phyloP scores from a whole-genome alignment of 2,797 vertebrate species.

The Aselliscus stoliczkanus region DNA sequence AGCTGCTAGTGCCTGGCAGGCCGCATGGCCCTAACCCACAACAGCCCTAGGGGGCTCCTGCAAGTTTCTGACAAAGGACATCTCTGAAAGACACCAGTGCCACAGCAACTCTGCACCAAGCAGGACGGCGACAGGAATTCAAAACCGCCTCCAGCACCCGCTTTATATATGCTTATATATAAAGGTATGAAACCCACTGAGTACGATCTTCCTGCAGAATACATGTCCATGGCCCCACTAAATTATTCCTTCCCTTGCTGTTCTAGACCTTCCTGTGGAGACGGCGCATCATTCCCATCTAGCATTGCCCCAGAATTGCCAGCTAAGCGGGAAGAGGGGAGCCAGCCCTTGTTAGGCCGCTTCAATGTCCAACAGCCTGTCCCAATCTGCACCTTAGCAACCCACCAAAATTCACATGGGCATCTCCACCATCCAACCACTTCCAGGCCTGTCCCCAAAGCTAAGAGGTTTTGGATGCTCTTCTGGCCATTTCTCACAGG shows the following conservation, averaged over 20 bases:
- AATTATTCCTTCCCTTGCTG: neutral
- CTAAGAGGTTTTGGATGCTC: neutral
- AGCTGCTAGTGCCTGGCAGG: neutral
- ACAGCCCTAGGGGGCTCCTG: neutral
- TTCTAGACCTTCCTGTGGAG: neutral
- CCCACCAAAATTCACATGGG: neutral
- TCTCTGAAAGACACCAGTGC: neutral
- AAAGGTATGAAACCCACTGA: neutral
- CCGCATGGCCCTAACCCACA: neutral
- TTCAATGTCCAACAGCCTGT: neutral
- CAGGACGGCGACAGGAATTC: neutral
- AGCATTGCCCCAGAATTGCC: neutral
- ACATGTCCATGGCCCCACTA: neutral
- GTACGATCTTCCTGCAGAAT: neutral
- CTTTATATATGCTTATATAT: neutral
- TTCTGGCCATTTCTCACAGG: neutral
- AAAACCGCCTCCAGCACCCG: neutral
- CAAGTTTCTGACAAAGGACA: neutral
- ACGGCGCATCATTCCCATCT: too few relatives aligned
- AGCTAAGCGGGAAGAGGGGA: neutral
- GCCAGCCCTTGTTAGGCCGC: fast-evolving
- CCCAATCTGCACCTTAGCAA: neutral
- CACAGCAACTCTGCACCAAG: neutral
- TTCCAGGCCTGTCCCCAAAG: neutral
- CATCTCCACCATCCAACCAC: neutral